These are phyloP conservation scores for Apamea sordens DNA, from an alignment of 2,888 invertebrate genomes.

Conservation along the genomic window DNA sequence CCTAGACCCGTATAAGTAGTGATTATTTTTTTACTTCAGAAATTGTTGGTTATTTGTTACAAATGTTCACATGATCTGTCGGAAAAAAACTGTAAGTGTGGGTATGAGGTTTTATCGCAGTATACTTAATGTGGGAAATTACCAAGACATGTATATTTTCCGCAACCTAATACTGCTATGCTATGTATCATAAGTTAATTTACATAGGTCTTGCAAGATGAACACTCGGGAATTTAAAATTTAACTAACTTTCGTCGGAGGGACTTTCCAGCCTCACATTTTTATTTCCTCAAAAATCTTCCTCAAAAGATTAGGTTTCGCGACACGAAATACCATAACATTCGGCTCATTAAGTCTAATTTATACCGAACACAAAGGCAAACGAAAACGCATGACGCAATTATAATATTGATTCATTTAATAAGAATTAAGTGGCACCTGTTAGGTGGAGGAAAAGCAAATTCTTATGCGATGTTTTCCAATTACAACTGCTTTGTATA, in stretches of 20 bases:
- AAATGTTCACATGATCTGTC: slow-evolving; percentile 44
- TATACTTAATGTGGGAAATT: slow-evolving; percentile 42
- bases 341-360: slow-evolving; percentile 6
- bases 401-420: slow-evolving; percentile 20
- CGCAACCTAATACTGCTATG: background rate
- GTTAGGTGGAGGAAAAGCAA: background rate
- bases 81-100: slow-evolving; percentile 26
- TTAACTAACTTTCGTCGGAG: slow-evolving; percentile 4
- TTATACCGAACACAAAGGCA: slow-evolving; percentile 17
- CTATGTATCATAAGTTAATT: slow-evolving; percentile 12
- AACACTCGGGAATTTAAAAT: background rate
- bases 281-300: slow-evolving; percentile 20
- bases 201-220: background rate
- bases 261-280: background rate
- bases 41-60: slow-evolving; percentile 49
- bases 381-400: slow-evolving; percentile 13
- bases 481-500: background rate
- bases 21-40: slow-evolving; percentile 50
- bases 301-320: background rate
- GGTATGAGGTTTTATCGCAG: slow-evolving; percentile 15
- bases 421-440: slow-evolving; percentile 11
- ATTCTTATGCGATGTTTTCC: background rate
- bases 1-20: slow-evolving; percentile 24
- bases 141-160: slow-evolving; percentile 14
- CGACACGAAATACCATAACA: background rate